Base-by-base conservation (phyloP, 1,140 invertebrate species). In the Caenorhabditis latens region DNA sequence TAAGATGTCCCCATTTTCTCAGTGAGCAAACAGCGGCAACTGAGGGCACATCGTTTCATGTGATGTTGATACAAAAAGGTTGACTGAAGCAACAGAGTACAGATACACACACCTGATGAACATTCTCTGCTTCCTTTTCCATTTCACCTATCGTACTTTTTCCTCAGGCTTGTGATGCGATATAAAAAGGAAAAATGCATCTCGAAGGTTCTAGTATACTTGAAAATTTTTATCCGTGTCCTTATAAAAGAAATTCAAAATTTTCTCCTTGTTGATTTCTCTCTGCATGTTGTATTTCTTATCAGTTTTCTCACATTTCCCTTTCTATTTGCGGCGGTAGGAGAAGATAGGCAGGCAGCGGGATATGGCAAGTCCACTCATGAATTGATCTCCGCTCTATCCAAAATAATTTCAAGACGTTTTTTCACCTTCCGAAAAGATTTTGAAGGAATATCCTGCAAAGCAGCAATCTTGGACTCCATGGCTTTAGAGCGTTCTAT, bases 21-120 rank as follows among this genome's bases (percentile, higher is more conserved):
- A 24, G 46, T 50, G 71, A 79, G 71, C 71, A 79, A 79, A 79
- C 71, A 79, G 71, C 46, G 46, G 57, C 57, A 58, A 3, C 57
- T 19, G 57, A 21, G 57, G 71, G 71, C 46, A 24, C n/a, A 13
- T 79, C 13, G n/a, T 48, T 79, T 79, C 71, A 79, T 79, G 71
- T 79, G 71, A 63, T 63, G 61, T 63, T 63, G 61, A 79, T 50
- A 79, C 65, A 48, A 48, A 79, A 79, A 79, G 21, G 71, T 79
- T 24, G 46, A 42, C n/a, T 79, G 43, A 79, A 79, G 71, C 71
- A 79, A 79, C 71, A 79, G 9, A 79, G 71, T 79, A 53, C 71
- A 42, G 46, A 79, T 8, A 46, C 11, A 46, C 5, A 46, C 65
- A 79, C 71, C 71, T 50, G 21, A 79, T 79, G 71, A 79, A 53